phyloP scores from a whole-genome alignment of 92 coral and sea anemone genomes.

The Palythoa caribaeorum region DNA sequence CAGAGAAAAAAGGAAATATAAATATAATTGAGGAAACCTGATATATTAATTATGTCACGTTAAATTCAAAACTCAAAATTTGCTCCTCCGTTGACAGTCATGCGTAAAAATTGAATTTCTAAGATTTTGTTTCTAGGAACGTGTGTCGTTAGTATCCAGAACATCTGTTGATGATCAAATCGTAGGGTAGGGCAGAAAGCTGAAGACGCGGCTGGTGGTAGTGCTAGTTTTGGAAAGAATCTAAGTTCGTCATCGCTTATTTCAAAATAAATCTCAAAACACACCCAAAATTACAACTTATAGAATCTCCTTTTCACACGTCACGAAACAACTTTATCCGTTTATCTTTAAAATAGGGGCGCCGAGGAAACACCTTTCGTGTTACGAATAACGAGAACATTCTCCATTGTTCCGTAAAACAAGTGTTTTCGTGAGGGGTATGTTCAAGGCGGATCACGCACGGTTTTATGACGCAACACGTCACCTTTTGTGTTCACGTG shows the following conservation, averaged over 20 bases:
- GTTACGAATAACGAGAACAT: background rate
- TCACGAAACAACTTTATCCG: background rate
- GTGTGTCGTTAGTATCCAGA: background rate
- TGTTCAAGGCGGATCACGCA: conserved; percentile 38
- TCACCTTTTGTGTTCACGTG: conserved; percentile 45
- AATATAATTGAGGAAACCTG: background rate
- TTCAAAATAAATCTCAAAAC: background rate
- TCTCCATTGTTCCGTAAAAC: conserved; percentile 9
- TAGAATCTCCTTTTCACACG: background rate
- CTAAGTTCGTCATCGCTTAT: conserved; percentile 29
- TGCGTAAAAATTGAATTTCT: background rate
- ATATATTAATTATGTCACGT: too few relatives aligned
- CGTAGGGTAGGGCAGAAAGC: conserved; percentile 33
- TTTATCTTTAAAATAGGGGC: background rate
- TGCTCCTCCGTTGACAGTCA: background rate
- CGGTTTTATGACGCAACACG: conserved; percentile 37
- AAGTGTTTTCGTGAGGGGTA: background rate
- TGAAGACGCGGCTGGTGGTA: background rate
- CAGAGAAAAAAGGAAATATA: background rate
- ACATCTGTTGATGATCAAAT: conserved; percentile 39
- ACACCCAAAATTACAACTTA: conserved; percentile 4
- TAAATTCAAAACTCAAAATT: background rate
- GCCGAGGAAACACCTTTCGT: background rate
- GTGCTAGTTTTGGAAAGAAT: background rate
- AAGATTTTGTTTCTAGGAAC: background rate